Evolutionary conservation across 2,113 vertebrate genomes (phyloP).

Genomic region (Marcusenius ussheri): DNA sequence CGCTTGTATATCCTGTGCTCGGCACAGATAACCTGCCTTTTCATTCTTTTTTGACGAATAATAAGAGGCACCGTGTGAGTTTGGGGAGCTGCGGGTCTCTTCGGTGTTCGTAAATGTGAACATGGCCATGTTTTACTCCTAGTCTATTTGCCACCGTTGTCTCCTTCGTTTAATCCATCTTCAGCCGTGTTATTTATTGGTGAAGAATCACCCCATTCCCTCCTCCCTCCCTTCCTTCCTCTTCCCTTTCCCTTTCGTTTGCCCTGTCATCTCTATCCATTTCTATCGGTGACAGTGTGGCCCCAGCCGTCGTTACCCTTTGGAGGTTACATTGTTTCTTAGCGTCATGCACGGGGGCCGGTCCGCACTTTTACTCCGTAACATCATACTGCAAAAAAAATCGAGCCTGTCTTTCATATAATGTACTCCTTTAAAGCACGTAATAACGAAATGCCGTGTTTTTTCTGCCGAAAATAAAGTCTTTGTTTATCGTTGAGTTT

Average conservation of each 20-base stretch:
- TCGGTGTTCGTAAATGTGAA: background rate
- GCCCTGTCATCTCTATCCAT: background rate
- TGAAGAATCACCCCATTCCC: background rate
- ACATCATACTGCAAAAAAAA: background rate
- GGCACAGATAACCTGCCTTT: conserved; percentile 12
- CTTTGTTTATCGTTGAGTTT: background rate
- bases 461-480: background rate
- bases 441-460: background rate
- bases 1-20: background rate
- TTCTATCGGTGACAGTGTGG: background rate
- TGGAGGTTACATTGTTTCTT: background rate
- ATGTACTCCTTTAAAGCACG: background rate
- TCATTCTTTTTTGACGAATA: background rate
- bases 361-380: background rate
- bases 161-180: background rate
- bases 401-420: background rate
- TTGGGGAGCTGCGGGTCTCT: conserved; percentile 5
- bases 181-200: background rate
- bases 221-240: background rate
- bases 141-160: background rate
- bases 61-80: conserved; percentile 14
- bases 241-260: background rate
- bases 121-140: background rate
- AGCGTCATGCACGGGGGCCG: background rate
- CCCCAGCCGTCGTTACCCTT: background rate